These are phyloP conservation scores for Tetrapedia diversipes DNA, from an alignment of 2,888 invertebrate species.

Conservation along the genomic window DNA sequence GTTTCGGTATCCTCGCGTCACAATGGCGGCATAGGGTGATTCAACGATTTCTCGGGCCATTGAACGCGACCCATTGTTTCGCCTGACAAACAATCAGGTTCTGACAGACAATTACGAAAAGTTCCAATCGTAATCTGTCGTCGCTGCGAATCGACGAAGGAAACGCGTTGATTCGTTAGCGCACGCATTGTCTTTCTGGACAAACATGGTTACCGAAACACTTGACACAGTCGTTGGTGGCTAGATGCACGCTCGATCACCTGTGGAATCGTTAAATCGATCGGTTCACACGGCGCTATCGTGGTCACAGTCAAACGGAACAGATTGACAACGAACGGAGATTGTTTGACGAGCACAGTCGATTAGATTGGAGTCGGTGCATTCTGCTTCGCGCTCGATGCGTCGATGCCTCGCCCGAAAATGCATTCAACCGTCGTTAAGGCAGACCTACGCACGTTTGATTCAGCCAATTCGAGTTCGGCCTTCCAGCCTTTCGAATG, in stretches of 20 bases:
- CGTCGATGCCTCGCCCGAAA: constrained; percentile 44
- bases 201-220: constrained; percentile 31
- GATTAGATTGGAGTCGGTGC: constrained; percentile 60
- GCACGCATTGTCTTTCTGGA: constrained; percentile 40
- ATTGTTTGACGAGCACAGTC: constrained; percentile 65
- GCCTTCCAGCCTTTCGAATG: constrained; percentile 43
- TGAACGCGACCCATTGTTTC: neutral
- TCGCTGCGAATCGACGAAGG: neutral
- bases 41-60: neutral
- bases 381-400: constrained; percentile 22
- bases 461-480: constrained; percentile 66
- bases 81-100: neutral
- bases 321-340: constrained; percentile 62
- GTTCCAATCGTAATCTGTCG: neutral
- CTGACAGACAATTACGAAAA: constrained; percentile 2
- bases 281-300: constrained; percentile 52
- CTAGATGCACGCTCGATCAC: constrained; percentile 49
- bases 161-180: constrained; percentile 22
- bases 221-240: constrained; percentile 22
- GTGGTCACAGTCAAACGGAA: constrained; percentile 51
- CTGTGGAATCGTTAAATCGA: constrained; percentile 61
- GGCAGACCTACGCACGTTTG: constrained; percentile 54
- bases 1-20: neutral
- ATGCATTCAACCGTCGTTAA: constrained; percentile 51
- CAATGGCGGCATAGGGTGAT: neutral